Percentiles rank a stretch among this genome's conserved stretches.
Evolutionary conservation across 2,888 invertebrate genomes (phyloP).

Genomic region (Coecobrya sp.): DNA sequence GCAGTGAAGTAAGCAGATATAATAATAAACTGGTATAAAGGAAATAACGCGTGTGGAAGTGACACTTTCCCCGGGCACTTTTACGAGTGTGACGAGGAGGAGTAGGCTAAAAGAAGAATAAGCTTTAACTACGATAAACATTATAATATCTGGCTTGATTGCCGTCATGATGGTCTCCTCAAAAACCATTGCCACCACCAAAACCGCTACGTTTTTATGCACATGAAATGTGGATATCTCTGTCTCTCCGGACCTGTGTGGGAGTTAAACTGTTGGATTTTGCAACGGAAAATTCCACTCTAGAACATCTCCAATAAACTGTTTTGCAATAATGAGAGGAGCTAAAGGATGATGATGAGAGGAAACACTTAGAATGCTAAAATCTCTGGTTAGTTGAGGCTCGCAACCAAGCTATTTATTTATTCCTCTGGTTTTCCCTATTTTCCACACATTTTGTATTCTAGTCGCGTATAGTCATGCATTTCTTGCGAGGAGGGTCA

Average conservation of each 20-base stretch:
- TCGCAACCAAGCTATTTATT: not conserved
- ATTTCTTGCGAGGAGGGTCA: conserved; percentile 17
- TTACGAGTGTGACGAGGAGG: conserved; percentile 16
- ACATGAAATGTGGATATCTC: conserved; percentile 11
- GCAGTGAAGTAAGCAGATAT: conserved; percentile 37
- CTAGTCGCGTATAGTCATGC: not conserved
- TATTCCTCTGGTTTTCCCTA: conserved; percentile 10
- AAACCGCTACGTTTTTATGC: not conserved
- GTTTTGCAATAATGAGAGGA: conserved; percentile 28
- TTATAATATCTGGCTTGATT: conserved; percentile 14
- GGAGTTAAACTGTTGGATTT: not conserved
- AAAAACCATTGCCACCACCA: not conserved
- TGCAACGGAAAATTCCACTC: not conserved
- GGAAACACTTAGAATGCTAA: not conserved
- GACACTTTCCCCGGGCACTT: conserved; percentile 64
- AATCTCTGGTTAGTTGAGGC: not conserved
- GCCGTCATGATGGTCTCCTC: not conserved
- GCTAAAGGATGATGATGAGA: not conserved
- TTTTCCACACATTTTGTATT: conserved; percentile 29
- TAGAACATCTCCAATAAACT: conserved; percentile 28
- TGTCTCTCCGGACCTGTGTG: not conserved
- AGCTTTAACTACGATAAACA: conserved; percentile 22
- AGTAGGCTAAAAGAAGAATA: not conserved
- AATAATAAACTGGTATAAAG: conserved; percentile 46
- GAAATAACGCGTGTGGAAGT: conserved; percentile 52